These are phyloP conservation scores for Stegodyphus dumicola DNA, from an alignment of 1,140 invertebrate species.

Conservation along the genomic window DNA sequence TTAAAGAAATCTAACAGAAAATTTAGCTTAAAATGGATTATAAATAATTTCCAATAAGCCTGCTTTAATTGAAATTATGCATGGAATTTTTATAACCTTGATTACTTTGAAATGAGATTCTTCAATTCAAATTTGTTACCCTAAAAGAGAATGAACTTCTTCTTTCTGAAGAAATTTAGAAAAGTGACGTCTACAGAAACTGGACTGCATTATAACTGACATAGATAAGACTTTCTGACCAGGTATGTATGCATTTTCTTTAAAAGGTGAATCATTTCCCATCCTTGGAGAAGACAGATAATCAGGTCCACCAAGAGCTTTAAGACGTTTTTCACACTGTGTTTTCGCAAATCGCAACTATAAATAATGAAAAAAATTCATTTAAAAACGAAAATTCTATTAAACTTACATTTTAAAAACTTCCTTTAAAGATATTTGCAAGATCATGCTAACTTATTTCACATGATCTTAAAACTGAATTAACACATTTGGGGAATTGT, in stretches of 20 bases:
- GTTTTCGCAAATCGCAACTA: conserved; percentile 79
- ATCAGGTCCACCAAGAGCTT: conserved; percentile 80
- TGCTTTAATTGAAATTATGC: too few relatives aligned
- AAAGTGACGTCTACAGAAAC: conserved; percentile 74
- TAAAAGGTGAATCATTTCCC: conserved; percentile 49
- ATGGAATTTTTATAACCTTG: too few relatives aligned
- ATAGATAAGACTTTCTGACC: conserved; percentile 69
- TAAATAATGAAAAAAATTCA: background rate
- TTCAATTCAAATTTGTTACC: conserved; percentile 15
- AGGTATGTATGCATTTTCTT: conserved; percentile 38
- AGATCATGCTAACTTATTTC: background rate
- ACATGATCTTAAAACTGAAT: too few relatives aligned
- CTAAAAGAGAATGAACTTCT: conserved; percentile 81
- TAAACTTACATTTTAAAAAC: background rate
- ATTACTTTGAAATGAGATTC: too few relatives aligned
- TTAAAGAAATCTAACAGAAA: background rate
- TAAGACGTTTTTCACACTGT: conserved; percentile 83
- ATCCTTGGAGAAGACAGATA: conserved; percentile 65
- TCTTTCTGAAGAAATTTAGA: conserved; percentile 84
- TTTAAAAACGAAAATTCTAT: background rate
- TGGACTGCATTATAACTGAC: conserved; percentile 69
- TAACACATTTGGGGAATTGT: too few relatives aligned
- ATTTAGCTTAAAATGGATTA: background rate
- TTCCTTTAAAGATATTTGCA: background rate
- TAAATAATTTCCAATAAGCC: background rate